Evolutionary conservation across 1,140 invertebrate genomes (phyloP).

Genomic region (Hetaerina americana): DNA sequence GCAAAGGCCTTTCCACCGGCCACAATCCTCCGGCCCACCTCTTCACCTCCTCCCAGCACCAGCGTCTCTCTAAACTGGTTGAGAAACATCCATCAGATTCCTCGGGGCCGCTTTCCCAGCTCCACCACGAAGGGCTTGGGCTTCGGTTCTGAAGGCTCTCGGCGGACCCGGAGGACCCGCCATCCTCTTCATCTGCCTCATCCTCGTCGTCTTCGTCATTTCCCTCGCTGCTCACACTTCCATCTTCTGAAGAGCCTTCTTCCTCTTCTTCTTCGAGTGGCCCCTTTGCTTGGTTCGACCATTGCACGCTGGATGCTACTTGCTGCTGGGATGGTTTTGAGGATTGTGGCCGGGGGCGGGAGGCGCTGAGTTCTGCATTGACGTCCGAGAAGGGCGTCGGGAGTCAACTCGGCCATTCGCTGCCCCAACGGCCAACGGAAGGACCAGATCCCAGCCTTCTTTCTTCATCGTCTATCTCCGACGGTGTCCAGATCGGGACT

Average conservation of each 20-base stretch:
- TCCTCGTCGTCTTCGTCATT: slow-evolving; percentile 3
- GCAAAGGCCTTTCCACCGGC: slow-evolving; percentile 47
- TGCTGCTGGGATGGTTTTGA: background rate
- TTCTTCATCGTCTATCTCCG: background rate
- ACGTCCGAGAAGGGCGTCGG: slow-evolving; percentile 19
- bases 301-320: slow-evolving; percentile 11
- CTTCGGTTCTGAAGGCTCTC: background rate
- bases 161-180: slow-evolving; percentile 2
- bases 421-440: slow-evolving; percentile 69
- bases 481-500: background rate
- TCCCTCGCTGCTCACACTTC: slow-evolving; percentile 5
- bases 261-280: slow-evolving; percentile 13
- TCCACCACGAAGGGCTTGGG: background rate
- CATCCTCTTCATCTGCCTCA: slow-evolving; percentile 8
- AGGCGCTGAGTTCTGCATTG: slow-evolving; percentile 18
- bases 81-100: background rate
- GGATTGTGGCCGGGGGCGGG: slow-evolving; percentile 29
- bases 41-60: slow-evolving; percentile 12
- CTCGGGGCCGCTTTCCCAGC: background rate
- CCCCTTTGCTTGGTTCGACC: background rate
- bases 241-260: slow-evolving; percentile 14
- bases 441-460: slow-evolving; percentile 40
- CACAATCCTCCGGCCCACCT: slow-evolving; percentile 31
- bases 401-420: slow-evolving; percentile 90
- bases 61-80: background rate